Conservation (phyloP, 2,113 vertebrate species). For the Xiphorhynchus elegans region DNA sequence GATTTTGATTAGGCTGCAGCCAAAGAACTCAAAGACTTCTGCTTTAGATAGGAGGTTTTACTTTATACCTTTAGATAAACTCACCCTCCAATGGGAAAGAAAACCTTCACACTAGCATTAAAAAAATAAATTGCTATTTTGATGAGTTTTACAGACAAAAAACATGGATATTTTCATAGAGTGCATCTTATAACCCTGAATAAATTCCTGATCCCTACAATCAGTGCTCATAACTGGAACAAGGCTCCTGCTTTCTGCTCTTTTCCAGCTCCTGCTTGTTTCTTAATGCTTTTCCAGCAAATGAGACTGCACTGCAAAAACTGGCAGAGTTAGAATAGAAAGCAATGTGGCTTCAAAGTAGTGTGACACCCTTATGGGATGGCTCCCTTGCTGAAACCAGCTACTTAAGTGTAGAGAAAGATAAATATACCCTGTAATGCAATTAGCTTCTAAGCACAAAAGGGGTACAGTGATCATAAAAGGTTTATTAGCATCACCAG, state of each 20-base stretch:
- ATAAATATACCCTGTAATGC: not conserved
- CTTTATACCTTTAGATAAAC: not conserved
- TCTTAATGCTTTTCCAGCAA: not conserved
- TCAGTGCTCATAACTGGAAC: not conserved
- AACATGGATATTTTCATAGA: not conserved
- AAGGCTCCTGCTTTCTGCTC: not conserved
- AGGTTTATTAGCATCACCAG: not conserved
- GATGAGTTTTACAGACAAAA: not conserved
- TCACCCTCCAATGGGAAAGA: not conserved
- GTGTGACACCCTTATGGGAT: not conserved
- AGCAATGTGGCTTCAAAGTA: not conserved
- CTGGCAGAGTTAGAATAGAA: not conserved
- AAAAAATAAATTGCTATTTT: not conserved
- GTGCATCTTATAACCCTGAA: not conserved
- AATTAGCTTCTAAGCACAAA: not conserved
- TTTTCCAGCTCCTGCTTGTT: not conserved
- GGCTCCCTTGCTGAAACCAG: not conserved
- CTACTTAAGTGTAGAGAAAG: not conserved
- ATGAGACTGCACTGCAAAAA: not conserved
- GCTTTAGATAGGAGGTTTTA: not conserved
- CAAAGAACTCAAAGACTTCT: not conserved
- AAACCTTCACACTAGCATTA: not conserved
- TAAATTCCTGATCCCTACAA: not conserved
- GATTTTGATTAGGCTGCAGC: not conserved
- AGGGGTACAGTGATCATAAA: not conserved